A percentile compares a stretch with the other conserved stretches of the same genome.
Conservation (phyloP, 2,113 vertebrate genomes). For the Melanostigma gelatinosum region DNA sequence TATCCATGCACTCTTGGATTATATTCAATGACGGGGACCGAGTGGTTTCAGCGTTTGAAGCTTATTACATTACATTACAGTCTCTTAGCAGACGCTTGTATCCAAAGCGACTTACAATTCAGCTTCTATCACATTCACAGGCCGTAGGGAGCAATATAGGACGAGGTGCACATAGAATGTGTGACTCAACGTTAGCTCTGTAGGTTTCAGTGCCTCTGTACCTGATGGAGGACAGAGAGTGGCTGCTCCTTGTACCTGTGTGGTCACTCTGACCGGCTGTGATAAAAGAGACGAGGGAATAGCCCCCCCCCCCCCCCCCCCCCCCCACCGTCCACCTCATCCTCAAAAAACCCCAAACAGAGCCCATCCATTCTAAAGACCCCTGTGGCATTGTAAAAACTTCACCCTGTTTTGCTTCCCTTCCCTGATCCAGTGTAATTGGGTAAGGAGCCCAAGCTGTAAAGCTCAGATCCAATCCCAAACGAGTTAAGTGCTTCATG, state of each 20-base stretch:
- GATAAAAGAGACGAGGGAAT: slow-evolving; percentile 71
- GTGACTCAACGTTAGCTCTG: not conserved
- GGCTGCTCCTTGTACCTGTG: slow-evolving; percentile 39
- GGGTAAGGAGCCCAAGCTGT: slow-evolving; percentile 65
- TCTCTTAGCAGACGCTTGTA: no score
- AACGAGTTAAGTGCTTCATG: slow-evolving; percentile 77
- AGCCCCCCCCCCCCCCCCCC: slow-evolving; percentile 35
- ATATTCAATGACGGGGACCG: not conserved
- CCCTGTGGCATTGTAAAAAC: slow-evolving; percentile 79
- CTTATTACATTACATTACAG: no score
- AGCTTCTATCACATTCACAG: no score
- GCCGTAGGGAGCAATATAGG: no score
- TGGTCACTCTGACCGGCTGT: slow-evolving; percentile 57
- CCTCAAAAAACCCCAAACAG: slow-evolving; percentile 48
- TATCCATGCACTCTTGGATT: not conserved
- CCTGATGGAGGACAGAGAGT: slow-evolving; percentile 15
- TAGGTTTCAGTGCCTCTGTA: not conserved
- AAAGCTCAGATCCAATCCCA: slow-evolving; percentile 71
- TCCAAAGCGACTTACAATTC: no score
- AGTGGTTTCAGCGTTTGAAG: not conserved
- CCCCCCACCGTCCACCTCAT: slow-evolving; percentile 13
- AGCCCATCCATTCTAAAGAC: slow-evolving; percentile 65
- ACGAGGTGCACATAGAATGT: not conserved
- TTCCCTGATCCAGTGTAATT: slow-evolving; percentile 73
- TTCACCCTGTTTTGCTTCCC: slow-evolving; percentile 65